A percentile compares a stretch with the other conserved stretches of the same genome.
These are phyloP conservation scores for Drosophila helvetica DNA, from an alignment of 2,888 invertebrate species.

Conservation along the genomic window DNA sequence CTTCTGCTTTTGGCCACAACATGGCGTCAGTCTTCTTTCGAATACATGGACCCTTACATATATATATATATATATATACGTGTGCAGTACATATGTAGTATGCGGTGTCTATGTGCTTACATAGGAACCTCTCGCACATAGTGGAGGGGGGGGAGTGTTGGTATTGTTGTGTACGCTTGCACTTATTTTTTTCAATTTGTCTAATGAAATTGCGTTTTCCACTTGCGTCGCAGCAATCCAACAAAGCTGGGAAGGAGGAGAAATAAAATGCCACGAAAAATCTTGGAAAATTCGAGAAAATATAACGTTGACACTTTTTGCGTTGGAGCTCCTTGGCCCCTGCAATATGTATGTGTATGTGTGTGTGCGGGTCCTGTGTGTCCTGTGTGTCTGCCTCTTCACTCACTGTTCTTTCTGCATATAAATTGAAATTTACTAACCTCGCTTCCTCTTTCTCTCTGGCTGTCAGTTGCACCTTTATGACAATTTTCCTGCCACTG, in stretches of 20 bases:
- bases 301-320: conserved; percentile 76
- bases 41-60: conserved; percentile 4
- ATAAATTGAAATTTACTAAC: conserved; percentile 83
- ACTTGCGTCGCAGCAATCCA: conserved; percentile 59
- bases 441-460: conserved; percentile 34
- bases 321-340: conserved; percentile 28
- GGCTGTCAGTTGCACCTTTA: conserved; percentile 81
- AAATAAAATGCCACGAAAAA: conserved; percentile 55
- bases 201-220: conserved; percentile 82
- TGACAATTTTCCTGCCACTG: conserved; percentile 76
- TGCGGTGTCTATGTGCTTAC: conserved; percentile 7
- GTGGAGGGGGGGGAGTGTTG: conserved; percentile 32
- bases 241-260: conserved; percentile 17
- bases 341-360: conserved; percentile 18
- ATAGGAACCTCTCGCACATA: conserved; percentile 36
- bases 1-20: conserved; percentile 55
- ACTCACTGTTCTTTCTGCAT: conserved; percentile 80
- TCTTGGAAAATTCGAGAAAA: conserved; percentile 75
- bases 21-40: conserved; percentile 68
- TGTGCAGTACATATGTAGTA: not conserved
- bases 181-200: conserved; percentile 82
- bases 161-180: conserved; percentile 58
- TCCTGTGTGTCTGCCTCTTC: conserved; percentile 51
- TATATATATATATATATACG: conserved; percentile 7
- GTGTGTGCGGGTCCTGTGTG: conserved; percentile 26